Conservation (phyloP, 2,888 invertebrate species). For the Leucophenga maculata region DNA sequence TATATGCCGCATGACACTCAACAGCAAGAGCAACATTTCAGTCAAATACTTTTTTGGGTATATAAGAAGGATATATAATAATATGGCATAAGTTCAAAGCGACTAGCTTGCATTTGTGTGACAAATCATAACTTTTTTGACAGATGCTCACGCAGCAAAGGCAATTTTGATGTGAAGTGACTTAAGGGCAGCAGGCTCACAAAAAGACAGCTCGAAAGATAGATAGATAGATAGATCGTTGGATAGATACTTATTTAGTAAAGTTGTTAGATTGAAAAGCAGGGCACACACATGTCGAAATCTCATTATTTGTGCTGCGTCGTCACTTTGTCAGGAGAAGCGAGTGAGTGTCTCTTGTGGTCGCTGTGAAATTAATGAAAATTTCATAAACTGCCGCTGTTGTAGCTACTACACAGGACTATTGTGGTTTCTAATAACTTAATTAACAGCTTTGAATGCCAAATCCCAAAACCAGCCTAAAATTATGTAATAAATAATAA, state of each 20-base stretch:
- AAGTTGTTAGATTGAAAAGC: slow-evolving; percentile 37
- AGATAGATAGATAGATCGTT: slow-evolving; percentile 24
- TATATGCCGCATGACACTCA: not conserved
- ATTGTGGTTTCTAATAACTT: slow-evolving; percentile 61
- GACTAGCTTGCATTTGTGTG: slow-evolving; percentile 30
- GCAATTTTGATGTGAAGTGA: too few relatives aligned
- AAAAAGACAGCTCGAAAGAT: slow-evolving; percentile 17
- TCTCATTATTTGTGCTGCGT: slow-evolving; percentile 61
- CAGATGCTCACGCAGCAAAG: slow-evolving; percentile 6
- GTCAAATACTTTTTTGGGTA: not conserved
- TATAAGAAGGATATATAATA: slow-evolving; percentile 28
- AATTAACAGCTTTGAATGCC: slow-evolving; percentile 56
- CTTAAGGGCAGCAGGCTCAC: not conserved
- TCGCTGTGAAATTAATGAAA: slow-evolving; percentile 61
- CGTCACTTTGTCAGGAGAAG: slow-evolving; percentile 63
- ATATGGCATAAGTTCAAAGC: slow-evolving; percentile 32
- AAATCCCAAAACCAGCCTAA: slow-evolving; percentile 24
- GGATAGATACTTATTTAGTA: slow-evolving; percentile 26
- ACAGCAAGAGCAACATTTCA: too few relatives aligned
- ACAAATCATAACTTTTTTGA: slow-evolving; percentile 56
- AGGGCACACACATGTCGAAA: slow-evolving; percentile 53
- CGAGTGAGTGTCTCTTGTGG: slow-evolving; percentile 65
- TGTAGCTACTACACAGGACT: slow-evolving; percentile 27
- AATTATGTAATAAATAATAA: slow-evolving; percentile 53
- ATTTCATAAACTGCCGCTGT: slow-evolving; percentile 59